These are phyloP conservation scores for Porites cylindrica DNA, from an alignment of 92 coral and sea anemone species.

Conservation along the genomic window DNA sequence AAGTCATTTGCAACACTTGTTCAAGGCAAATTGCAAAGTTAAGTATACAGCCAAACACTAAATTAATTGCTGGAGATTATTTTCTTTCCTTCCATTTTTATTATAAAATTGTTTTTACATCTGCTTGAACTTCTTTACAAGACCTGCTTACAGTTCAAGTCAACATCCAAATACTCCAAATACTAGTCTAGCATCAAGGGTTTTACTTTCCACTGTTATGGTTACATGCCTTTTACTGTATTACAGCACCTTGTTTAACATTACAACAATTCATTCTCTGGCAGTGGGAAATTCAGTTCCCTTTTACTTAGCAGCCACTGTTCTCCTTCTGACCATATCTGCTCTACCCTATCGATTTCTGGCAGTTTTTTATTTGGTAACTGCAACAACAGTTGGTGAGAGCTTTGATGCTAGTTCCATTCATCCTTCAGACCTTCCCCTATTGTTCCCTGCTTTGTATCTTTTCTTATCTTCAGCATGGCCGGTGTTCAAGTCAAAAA, in stretches of 20 bases:
- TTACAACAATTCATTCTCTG: background rate
- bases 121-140: background rate
- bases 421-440: background rate
- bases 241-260: no score
- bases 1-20: background rate
- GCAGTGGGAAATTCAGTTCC: background rate
- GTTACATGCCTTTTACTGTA: no score
- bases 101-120: background rate
- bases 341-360: background rate
- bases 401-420: background rate
- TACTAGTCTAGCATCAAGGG: background rate
- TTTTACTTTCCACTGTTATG: background rate
- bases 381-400: background rate
- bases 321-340: background rate
- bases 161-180: background rate
- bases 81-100: background rate
- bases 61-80: background rate
- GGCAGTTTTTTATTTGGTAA: background rate
- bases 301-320: background rate
- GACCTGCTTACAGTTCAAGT: background rate
- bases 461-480: background rate
- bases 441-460: background rate
- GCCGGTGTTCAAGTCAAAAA: constrained; percentile 1
- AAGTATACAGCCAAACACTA: background rate
- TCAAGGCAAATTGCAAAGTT: background rate